Conservation (phyloP, 2,797 vertebrate species). For the Leptoclinus maculatus region DNA sequence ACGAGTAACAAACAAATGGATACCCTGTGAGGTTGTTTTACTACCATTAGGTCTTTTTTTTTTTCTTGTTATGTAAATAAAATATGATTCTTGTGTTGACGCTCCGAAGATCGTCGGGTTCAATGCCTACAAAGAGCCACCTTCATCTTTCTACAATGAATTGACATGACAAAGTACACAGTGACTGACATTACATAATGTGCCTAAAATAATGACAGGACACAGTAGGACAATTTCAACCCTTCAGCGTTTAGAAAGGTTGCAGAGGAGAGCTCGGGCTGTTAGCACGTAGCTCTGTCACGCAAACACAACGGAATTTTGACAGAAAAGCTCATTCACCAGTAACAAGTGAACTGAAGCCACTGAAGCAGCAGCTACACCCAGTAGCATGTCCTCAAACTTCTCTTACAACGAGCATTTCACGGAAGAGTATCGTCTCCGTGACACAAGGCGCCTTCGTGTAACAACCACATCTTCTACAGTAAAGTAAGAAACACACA, state of each 20-base stretch:
- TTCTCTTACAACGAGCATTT: conserved; percentile 26
- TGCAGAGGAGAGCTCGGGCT: background rate
- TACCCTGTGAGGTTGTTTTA: background rate
- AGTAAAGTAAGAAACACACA: background rate
- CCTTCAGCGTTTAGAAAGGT: background rate
- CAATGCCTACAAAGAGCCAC: background rate
- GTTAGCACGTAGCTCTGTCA: background rate
- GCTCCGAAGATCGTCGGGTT: background rate
- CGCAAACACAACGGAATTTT: background rate
- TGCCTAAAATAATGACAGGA: background rate
- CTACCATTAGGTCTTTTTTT: background rate
- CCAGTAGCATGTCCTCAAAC: conserved; percentile 36
- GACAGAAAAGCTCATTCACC: background rate
- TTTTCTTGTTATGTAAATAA: background rate
- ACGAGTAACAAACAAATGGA: background rate
- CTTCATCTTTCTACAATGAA: background rate
- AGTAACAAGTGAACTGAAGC: background rate
- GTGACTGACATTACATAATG: conserved; percentile 40
- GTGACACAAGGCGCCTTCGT: background rate
- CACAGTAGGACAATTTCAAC: background rate
- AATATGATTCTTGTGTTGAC: background rate
- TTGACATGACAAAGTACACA: background rate
- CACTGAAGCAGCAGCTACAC: conserved; percentile 2
- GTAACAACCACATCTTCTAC: background rate
- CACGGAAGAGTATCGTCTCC: background rate